These are phyloP conservation scores for Drosophila tsacasi DNA, from an alignment of 1,140 invertebrate species.

Conservation along the genomic window DNA sequence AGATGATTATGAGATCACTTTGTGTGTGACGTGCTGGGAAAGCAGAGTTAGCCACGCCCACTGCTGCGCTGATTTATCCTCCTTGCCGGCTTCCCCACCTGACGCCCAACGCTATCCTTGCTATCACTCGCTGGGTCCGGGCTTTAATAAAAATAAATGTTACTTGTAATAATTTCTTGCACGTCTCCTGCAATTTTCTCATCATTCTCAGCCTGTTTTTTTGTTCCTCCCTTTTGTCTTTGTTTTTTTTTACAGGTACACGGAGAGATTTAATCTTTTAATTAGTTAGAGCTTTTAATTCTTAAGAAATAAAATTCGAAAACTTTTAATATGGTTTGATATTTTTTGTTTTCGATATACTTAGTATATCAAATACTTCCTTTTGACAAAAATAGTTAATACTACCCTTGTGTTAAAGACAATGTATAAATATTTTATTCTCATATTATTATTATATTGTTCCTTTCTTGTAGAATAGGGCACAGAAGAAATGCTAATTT, in stretches of 20 bases:
- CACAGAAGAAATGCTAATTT: no score
- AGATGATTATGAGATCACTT: constrained; percentile 80
- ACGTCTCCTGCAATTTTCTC: constrained; percentile 74
- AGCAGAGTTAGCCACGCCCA: constrained; percentile 38
- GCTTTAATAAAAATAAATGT: constrained; percentile 83
- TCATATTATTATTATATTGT: not conserved
- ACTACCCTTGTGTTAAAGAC: no score
- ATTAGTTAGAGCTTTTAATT: not conserved
- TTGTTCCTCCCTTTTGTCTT: constrained; percentile 14
- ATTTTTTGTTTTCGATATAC: no score
- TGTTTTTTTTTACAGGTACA: constrained; percentile 39
- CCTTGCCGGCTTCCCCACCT: constrained; percentile 1
- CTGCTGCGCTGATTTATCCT: constrained; percentile 2
- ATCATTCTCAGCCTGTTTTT: constrained; percentile 4
- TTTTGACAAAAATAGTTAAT: no score
- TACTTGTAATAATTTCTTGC: constrained; percentile 77
- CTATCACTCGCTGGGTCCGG: constrained; percentile 33
- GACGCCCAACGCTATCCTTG: not conserved
- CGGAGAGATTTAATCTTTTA: no score
- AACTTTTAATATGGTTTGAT: no score
- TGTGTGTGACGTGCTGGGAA: constrained; percentile 70
- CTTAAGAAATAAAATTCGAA: not conserved
- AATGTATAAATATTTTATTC: no score
- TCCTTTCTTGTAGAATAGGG: no score
- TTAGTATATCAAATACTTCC: no score